Base-by-base conservation (phyloP, 2,888 invertebrate genomes). In the Hirtodrosophila duncani region DNA sequence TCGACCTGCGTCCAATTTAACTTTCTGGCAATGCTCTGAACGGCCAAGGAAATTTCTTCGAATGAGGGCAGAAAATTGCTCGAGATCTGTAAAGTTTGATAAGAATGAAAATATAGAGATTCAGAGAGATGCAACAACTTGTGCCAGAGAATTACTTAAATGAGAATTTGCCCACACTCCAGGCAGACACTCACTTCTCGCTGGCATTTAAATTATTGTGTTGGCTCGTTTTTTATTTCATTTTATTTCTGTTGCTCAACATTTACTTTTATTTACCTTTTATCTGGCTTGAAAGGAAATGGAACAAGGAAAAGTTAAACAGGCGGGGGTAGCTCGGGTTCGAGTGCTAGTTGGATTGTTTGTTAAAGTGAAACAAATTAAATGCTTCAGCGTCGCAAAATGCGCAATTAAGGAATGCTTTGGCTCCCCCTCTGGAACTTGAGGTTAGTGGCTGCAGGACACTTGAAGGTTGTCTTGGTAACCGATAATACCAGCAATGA, bases 1-100 rank as follows among this genome's bases (percentile, higher is more conserved):
- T 84, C 83, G 63, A 85, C 86, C 69, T 87, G 84, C 49, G 86
- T 84, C 87, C 87, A 87, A 84, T 87, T 87, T 64, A 87, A 80
- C 78, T 87, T 87, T 42, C 82, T 82, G 53, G 86, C 83, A 58
- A 87, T 84, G 65, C 87, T 87, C 57, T 84, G 82, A 29, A 87
- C 84, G 44, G 87, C 87, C 75, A 83, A 84, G 50, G 87, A 86
- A 80, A 87, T 84, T 52, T 84, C 85, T 65, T 87, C 87, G 55
- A 84, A 85, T 49, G 87, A 87, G 69, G 87, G 87, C 34, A 87
- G 74, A 75, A 86, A 85, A 79, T 83, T 84, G 66, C 83, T 85
- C 37, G 87, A 86, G 81, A 83, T 83, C 87, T 87, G 80, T 24
- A 81, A 84, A 39, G 17, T 51, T 58, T 49, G 66, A 68, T 63